These are phyloP conservation scores for Balaeniceps rex DNA, from an alignment of 2,113 vertebrate species.

Conservation along the genomic window DNA sequence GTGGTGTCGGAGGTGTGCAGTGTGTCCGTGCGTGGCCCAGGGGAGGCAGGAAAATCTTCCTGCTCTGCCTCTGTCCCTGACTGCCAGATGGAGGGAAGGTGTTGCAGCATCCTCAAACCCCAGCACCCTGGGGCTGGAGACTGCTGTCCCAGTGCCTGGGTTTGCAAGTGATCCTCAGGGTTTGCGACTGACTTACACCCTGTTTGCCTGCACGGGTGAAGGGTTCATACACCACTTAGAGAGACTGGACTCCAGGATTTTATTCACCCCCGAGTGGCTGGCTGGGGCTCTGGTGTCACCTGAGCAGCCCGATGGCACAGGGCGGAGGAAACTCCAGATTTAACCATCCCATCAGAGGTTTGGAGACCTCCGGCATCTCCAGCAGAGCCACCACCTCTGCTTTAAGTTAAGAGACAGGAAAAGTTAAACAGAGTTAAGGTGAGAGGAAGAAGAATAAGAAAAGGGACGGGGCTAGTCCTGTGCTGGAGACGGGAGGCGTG, in stretches of 20 bases:
- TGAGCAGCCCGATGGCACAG: neutral
- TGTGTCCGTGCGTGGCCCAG: rapidly evolving
- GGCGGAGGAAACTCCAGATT: neutral
- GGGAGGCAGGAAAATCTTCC: neutral
- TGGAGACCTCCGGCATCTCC: neutral
- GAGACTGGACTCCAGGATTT: neutral
- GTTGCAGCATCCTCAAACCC: neutral
- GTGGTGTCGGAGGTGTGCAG: neutral
- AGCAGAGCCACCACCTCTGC: neutral
- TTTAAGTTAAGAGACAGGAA: neutral
- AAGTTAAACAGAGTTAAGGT: neutral
- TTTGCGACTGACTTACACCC: neutral
- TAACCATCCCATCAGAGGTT: neutral
- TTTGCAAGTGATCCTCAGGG: neutral
- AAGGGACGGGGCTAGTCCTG: neutral
- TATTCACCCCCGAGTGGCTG: neutral
- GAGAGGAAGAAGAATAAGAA: neutral
- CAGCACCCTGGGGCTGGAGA: neutral
- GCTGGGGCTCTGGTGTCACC: neutral
- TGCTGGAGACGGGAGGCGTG: neutral
- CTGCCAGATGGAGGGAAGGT: neutral
- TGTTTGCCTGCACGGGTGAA: neutral
- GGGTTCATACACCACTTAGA: neutral
- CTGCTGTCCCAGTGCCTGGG: neutral
- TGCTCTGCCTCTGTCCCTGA: neutral